Evolutionary conservation across 1,140 invertebrate species (phyloP).

Genomic region (Pseudachorutes palmiensis): DNA sequence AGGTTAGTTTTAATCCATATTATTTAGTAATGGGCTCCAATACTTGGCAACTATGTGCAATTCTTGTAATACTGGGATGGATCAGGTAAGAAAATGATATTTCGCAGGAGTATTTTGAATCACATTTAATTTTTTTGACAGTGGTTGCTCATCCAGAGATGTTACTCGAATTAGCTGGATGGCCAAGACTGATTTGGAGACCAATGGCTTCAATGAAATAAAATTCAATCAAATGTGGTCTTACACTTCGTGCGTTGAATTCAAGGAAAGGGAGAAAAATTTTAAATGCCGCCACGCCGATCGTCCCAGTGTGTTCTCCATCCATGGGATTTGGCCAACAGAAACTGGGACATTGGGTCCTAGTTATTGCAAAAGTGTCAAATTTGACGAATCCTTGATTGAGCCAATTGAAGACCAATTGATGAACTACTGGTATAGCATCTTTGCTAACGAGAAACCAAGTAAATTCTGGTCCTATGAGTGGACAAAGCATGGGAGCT

Average conservation of each 20-base stretch:
- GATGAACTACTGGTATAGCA: constrained; percentile 33
- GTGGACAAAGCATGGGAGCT: constrained; percentile 36
- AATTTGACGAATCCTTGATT: constrained; percentile 24
- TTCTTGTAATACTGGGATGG: too few relatives aligned
- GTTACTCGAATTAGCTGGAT: too few relatives aligned
- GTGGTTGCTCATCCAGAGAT: too few relatives aligned
- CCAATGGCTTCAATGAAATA: background rate
- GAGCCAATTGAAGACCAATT: constrained; percentile 21
- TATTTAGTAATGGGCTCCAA: too few relatives aligned
- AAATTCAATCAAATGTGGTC: constrained; percentile 33
- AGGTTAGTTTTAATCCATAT: too few relatives aligned
- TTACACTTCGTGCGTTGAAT: constrained; percentile 28
- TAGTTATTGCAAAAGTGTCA: constrained; percentile 33
- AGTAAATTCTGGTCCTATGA: constrained; percentile 34
- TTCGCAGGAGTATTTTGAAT: too few relatives aligned
- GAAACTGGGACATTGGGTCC: constrained; percentile 18
- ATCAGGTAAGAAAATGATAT: too few relatives aligned
- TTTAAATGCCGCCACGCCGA: constrained; percentile 27
- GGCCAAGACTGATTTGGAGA: too few relatives aligned
- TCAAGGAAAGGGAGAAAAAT: constrained; percentile 21
- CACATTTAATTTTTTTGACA: too few relatives aligned
- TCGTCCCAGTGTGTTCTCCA: constrained; percentile 32
- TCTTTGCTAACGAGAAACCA: constrained; percentile 25
- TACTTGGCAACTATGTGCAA: too few relatives aligned
- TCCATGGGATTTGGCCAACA: constrained; percentile 36